Conservation (phyloP, 2,888 invertebrate species). For the Fragum whitleyi region DNA sequence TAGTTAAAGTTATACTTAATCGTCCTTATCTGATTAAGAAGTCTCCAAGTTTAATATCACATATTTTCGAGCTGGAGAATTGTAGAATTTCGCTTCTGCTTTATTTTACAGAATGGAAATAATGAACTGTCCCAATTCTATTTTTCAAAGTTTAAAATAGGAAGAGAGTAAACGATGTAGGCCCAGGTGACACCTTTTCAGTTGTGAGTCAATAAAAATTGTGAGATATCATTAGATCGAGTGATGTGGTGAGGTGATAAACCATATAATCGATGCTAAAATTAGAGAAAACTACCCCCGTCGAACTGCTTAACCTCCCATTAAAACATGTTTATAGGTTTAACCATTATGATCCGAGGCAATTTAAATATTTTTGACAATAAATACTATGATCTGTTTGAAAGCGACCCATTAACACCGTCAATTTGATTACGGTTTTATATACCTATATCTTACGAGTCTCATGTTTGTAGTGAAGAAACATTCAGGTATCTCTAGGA, state of each 20-base stretch:
- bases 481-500: too few relatives aligned
- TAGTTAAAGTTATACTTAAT: too few relatives aligned
- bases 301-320: slow-evolving; percentile 40
- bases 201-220: slow-evolving; percentile 22
- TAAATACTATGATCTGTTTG: slow-evolving; percentile 15
- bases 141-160: too few relatives aligned
- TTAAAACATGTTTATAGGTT: slow-evolving; percentile 46
- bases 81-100: too few relatives aligned
- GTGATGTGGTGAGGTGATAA: slow-evolving; percentile 16
- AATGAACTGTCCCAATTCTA: too few relatives aligned
- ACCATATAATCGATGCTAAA: slow-evolving; percentile 17
- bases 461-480: too few relatives aligned
- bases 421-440: neutral
- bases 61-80: too few relatives aligned
- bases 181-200: slow-evolving; percentile 1
- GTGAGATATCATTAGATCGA: slow-evolving; percentile 15
- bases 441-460: too few relatives aligned
- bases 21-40: too few relatives aligned
- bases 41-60: too few relatives aligned
- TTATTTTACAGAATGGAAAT: too few relatives aligned
- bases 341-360: slow-evolving; percentile 29
- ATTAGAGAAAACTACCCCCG: slow-evolving; percentile 10
- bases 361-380: slow-evolving; percentile 44
- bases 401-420: neutral
- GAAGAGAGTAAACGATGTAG: neutral